Evolutionary conservation across 2,888 invertebrate genomes (phyloP), one percentile per base, ranked within the genome.

Genomic region (Trichogramma evanescens): DNA sequence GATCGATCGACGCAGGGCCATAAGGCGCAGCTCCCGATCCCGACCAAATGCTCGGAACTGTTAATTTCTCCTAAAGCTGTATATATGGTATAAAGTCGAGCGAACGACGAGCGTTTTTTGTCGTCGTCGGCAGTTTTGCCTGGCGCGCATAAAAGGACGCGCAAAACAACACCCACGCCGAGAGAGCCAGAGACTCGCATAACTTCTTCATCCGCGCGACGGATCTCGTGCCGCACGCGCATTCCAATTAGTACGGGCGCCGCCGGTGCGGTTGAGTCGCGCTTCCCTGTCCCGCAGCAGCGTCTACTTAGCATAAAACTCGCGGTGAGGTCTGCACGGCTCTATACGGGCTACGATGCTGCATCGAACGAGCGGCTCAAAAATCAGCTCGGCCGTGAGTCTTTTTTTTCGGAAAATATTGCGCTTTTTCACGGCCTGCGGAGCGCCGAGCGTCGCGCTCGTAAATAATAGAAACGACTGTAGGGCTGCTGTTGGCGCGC

Each of bases 291-390:
- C 55, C 8, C 68, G 70, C 69, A 69, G 68, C 65, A 63, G 66
- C 65, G 70, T 73, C 74, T 72, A 74, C 74, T 74, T 74, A 74
- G 70, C 72, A 74, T 74, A 74, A 26, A 26, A 74, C 74, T 74
- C 73, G 70, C 69, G 66, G 63, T 67, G 63, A 61, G 61, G 66
- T 66, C 59, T 44, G 8, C 13, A 44, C 38, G 9, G 26, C 26
- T 26, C 26, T 26, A 26, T 26, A 2, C 2, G 26, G 26, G 26
- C 26, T 26, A 26, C 26, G 26, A 13, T 2, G 13, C 13, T 2
- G 13, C 13, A 2, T 26, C 26, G 26, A 26, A 26, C 3, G 26
- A 26, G 26, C 26, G 26, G 26, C 26, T 26, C 26, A 26, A 26
- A 26, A 26, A 26, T 26, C 26, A 26, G 26, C 26, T 26, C 26